A percentile compares a stretch with the other conserved stretches of the same genome.
phyloP scores from a whole-genome alignment of 30 jellyfish, hydroid and myxozoan species.

The Catostylus mosaicus region DNA sequence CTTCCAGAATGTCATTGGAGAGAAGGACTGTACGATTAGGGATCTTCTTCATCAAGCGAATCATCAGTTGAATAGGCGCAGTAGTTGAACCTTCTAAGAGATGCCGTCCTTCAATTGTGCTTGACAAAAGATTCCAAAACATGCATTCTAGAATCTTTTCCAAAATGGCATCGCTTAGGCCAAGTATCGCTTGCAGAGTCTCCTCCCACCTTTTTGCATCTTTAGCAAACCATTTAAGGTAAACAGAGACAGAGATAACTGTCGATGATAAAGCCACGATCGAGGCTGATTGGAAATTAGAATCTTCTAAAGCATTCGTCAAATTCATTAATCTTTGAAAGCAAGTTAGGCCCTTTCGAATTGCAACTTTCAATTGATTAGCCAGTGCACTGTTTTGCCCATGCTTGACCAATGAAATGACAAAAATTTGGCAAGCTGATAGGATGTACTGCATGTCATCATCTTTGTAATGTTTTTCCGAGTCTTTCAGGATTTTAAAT shows the following conservation, averaged over 20 bases:
- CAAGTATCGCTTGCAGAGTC: neutral
- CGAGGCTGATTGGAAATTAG: neutral
- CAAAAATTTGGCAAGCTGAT: slow-evolving; percentile 21
- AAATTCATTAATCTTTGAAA: neutral
- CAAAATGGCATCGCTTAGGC: neutral
- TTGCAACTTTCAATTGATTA: neutral
- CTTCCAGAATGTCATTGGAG: slow-evolving; percentile 17
- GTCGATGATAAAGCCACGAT: neutral
- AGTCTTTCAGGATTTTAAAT: neutral
- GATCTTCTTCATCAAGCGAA: slow-evolving; percentile 21
- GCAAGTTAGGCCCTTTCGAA: neutral
- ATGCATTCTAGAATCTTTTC: slow-evolving; percentile 17
- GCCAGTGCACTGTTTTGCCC: neutral
- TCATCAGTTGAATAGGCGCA: neutral
- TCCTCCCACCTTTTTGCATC: neutral
- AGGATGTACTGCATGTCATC: neutral
- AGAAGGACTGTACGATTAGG: neutral
- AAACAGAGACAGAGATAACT: neutral
- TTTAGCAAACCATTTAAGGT: neutral
- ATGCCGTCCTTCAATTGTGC: neutral
- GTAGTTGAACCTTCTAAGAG: neutral
- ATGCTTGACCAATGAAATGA: slow-evolving; percentile 17
- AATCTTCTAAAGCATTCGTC: neutral
- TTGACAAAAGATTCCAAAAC: neutral
- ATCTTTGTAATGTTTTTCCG: neutral